Base-by-base conservation (phyloP, 2,113 vertebrate species). In the Physeter macrocephalus region DNA sequence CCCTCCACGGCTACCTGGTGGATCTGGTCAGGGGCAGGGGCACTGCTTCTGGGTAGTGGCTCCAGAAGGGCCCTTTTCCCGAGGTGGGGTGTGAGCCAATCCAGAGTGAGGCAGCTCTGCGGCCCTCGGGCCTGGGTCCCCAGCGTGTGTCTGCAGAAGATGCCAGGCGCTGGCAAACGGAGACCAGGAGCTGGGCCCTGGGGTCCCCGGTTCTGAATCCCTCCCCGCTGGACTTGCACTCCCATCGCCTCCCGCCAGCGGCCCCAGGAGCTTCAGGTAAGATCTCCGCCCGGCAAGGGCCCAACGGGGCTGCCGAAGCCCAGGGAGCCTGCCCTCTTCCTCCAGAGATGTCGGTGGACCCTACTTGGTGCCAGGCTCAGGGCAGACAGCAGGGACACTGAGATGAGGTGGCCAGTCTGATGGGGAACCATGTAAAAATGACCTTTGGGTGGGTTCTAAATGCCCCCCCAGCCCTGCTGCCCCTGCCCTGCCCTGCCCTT, bases 141-240 rank as follows among this genome's bases (percentile, higher is more conserved):
- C 52, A n/a, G 39, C 0, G 0, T 8, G 18, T 12, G 52, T 84
- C 69, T 84, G 8, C 8, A 46, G 57, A 21, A 71, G 0, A 1
- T 6, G 20, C 15, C 46, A 54, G 27, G n/a, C 4, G 0, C 41
- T 46, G 66, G 57, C 66, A 71, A 34, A 5, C 0, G 7, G 8
- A 41, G n/a, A n/a, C 31, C 5, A 25, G 34, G 8, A 2, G 0
- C 27, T 6, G 5, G 54, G 39, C 52, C 14, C 9, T 8, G 0
- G 3, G 34, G 36, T 5, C 41, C 54, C 74, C 61, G 0, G 4
- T 21, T 69, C 94, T 21, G 49, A 86, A 5, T 13, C 52, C 13
- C 23, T 54, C 31, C 8, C 5, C 46, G 3, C 3, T 6, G 31
- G 18, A 7, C 1, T 41, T 3, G 5, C 31, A 10, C 2, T 8